Conservation (phyloP, 2,888 invertebrate species). For the Acanthosepion esculentum region DNA sequence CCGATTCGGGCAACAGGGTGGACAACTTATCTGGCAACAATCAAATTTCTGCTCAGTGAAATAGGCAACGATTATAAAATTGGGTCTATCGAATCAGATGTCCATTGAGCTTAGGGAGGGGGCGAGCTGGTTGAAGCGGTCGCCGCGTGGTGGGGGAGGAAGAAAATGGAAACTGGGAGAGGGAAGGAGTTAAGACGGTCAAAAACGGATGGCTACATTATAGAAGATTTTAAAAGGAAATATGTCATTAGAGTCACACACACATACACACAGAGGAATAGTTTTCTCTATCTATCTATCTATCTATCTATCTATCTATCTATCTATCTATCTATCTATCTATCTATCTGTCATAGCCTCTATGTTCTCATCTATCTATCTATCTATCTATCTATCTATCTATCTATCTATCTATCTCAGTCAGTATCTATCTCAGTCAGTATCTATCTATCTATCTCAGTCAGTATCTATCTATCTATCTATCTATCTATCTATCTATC, state of each 20-base stretch:
- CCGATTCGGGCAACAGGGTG: not conserved
- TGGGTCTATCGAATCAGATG: not conserved
- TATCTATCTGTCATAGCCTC: too few species aligned
- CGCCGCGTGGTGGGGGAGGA: not conserved
- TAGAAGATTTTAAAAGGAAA: not conserved
- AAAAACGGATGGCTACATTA: not conserved
- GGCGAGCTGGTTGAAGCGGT: rapidly evolving
- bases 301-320: too few species aligned
- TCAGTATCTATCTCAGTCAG: too few species aligned
- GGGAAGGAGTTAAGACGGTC: not conserved
- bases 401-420: too few species aligned
- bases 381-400: too few species aligned
- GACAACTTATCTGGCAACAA: not conserved
- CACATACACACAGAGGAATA: too few species aligned
- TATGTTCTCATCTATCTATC: too few species aligned
- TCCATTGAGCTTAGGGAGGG: not conserved
- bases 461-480: too few species aligned
- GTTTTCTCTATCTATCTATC: too few species aligned
- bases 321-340: too few species aligned
- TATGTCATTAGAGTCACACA: not conserved
- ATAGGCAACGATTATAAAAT: not conserved
- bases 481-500: too few species aligned
- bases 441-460: too few species aligned
- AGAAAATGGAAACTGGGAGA: not conserved
- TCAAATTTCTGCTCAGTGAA: not conserved